These are phyloP conservation scores for Eupithecia dodoneata DNA, from an alignment of 2,888 invertebrate species.

Conservation along the genomic window DNA sequence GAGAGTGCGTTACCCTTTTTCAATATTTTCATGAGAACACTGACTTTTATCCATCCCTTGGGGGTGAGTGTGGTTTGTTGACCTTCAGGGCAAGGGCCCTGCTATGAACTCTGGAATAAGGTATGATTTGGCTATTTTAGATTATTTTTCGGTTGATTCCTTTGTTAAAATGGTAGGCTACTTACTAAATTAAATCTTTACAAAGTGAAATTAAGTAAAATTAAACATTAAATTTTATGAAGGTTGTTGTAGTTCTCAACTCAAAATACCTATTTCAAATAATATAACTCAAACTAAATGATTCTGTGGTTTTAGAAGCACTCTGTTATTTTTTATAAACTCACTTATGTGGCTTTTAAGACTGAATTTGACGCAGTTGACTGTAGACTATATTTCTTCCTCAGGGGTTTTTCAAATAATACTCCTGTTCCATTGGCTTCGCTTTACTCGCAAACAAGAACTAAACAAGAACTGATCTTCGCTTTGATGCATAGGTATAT, in stretches of 20 bases:
- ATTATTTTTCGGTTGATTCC: neutral
- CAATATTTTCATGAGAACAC: constrained; percentile 36
- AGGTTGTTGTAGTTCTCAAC: neutral
- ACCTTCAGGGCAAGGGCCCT: constrained; percentile 35
- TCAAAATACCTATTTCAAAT: too few relatives aligned
- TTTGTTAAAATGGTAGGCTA: neutral
- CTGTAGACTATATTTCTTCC: too few relatives aligned
- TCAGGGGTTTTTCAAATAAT: too few relatives aligned
- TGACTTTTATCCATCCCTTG: constrained; percentile 41
- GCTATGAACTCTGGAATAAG: constrained; percentile 24
- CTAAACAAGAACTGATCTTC: too few relatives aligned
- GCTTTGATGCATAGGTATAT: too few relatives aligned
- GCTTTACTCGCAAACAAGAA: too few relatives aligned
- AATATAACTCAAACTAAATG: too few relatives aligned
- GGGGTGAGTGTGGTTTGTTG: constrained; percentile 34
- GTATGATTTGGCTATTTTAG: neutral
- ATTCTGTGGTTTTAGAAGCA: too few relatives aligned
- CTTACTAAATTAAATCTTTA: neutral
- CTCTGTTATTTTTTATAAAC: too few relatives aligned
- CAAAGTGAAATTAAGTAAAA: neutral
- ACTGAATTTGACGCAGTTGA: too few relatives aligned
- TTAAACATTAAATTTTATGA: neutral
- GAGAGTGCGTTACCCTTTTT: constrained; percentile 39
- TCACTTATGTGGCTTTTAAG: too few relatives aligned
- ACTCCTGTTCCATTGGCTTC: too few relatives aligned